A percentile compares a stretch with the other conserved stretches of the same genome.
phyloP scores from a whole-genome alignment of 2,888 invertebrate species.

The Ariolimax columbianus region DNA sequence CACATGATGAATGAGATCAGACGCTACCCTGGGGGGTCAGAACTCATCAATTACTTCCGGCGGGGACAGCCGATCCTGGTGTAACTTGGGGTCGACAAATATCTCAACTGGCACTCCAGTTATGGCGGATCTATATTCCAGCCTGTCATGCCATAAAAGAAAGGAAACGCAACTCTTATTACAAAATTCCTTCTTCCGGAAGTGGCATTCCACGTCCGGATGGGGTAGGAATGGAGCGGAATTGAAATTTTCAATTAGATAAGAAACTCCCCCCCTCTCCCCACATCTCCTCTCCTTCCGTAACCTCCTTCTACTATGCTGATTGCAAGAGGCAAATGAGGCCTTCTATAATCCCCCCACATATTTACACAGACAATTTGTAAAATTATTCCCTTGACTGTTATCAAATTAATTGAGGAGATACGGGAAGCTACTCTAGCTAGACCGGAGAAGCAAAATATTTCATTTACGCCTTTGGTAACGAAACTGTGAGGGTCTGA shows the following conservation, averaged over 20 bases:
- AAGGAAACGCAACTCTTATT: slow-evolving; percentile 32
- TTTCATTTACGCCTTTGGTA: slow-evolving; percentile 41
- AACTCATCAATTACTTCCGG: slow-evolving; percentile 51
- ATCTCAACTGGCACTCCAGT: slow-evolving; percentile 26
- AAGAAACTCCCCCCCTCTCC: slow-evolving; percentile 18
- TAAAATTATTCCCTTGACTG: slow-evolving; percentile 50
- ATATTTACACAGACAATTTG: slow-evolving; percentile 54
- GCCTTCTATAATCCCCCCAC: slow-evolving; percentile 40
- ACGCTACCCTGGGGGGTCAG: slow-evolving; percentile 44
- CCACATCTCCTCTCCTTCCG: neutral
- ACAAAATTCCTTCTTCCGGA: slow-evolving; percentile 25
- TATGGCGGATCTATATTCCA: slow-evolving; percentile 45
- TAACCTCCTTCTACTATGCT: slow-evolving; percentile 15
- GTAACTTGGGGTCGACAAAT: slow-evolving; percentile 44
- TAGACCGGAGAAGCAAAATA: slow-evolving; percentile 17
- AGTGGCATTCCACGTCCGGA: slow-evolving; percentile 2
- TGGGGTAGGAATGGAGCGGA: slow-evolving; percentile 6
- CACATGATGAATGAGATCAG: slow-evolving; percentile 48
- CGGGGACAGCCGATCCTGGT: slow-evolving; percentile 3
- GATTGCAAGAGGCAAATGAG: slow-evolving; percentile 45
- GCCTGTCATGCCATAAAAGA: slow-evolving; percentile 22
- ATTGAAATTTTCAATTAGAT: slow-evolving; percentile 49
- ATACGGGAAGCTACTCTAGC: slow-evolving; percentile 23
- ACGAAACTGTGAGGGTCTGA: slow-evolving; percentile 6
- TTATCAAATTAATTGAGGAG: slow-evolving; percentile 54